Evolutionary conservation across 2,113 vertebrate species (phyloP), one percentile per base, ranked within the genome.

Genomic region (Jaculus jaculus): DNA sequence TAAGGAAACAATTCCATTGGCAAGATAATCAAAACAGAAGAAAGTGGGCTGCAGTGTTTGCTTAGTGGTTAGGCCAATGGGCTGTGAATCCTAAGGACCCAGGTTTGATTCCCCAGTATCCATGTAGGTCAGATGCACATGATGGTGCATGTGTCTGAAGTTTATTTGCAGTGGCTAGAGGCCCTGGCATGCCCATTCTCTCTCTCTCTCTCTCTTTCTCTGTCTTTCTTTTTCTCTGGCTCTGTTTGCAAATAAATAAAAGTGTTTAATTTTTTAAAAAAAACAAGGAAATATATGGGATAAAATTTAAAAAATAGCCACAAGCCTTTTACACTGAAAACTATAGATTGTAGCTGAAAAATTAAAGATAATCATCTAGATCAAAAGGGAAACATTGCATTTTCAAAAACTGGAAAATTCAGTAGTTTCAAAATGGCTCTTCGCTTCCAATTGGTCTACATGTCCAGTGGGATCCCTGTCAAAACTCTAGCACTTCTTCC

Each of bases 1-100:
- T n/a, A 30, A 88, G 90, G 74, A 84, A 90, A 93, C 9, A 66
- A 91, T 87, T 89, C 11, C n/a, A 73, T 79, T 10, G 7, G 68
- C 23, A 86, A 93, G 24, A 89, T 30, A 21, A 60, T 78, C 65
- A 74, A 69, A 92, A 86, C 58, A 68, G 54, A 68, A 88, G 69
- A 96, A 93, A 47, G 8, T 47, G 8, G 8, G 42, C 42, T 47
- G 42, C 5, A 47, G 42, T 47, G 42, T 5, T 47, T 5, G 42
- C 42, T 47, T 47, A 47, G 42, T 47, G 42, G 42, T 47, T 47
- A 47, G 42, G 42, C 42, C 42, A 47, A 47, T 47, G 5, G 42
- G 5, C 42, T 47, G 42, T 47, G 42, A 47, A 47, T 6, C 8
- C 42, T 47, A 47, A 47, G 42, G 42, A 47, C 42, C 42, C 42